Evolutionary conservation across 2,888 invertebrate genomes (phyloP).

Genomic region (Synanthedon myopaeformis): DNA sequence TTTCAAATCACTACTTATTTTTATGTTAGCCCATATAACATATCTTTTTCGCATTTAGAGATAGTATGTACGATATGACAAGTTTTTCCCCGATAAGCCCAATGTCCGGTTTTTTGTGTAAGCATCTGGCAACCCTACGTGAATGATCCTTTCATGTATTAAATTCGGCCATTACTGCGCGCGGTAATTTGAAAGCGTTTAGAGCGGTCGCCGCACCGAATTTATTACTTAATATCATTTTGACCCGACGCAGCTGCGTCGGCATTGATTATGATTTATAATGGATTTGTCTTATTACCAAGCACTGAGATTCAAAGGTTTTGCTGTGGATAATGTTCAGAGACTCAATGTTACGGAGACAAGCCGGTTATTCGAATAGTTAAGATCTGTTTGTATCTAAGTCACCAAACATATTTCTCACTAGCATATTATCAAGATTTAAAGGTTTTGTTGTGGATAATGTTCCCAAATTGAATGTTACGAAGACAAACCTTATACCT

Average conservation of each 20-base stretch:
- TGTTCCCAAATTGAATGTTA: too few relatives aligned
- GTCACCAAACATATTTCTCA: too few relatives aligned
- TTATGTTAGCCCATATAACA: too few relatives aligned
- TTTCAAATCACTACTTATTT: too few relatives aligned
- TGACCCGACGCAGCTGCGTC: slow-evolving; percentile 19
- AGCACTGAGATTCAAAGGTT: background rate
- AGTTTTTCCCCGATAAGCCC: background rate
- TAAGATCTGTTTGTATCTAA: too few relatives aligned
- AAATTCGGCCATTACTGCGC: slow-evolving; percentile 49
- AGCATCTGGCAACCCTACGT: background rate
- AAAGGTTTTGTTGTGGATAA: too few relatives aligned
- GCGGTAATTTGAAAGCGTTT: slow-evolving; percentile 50
- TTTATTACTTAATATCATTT: slow-evolving; percentile 48
- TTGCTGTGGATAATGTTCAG: background rate
- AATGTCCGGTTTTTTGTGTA: background rate
- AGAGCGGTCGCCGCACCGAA: slow-evolving; percentile 34
- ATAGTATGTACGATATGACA: background rate
- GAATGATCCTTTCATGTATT: slow-evolving; percentile 45
- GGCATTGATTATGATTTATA: slow-evolving; percentile 3
- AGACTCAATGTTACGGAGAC: too few relatives aligned
- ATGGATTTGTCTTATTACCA: background rate
- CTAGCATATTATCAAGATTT: too few relatives aligned
- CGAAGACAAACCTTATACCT: too few relatives aligned
- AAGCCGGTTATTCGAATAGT: too few relatives aligned
- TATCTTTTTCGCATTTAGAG: too few relatives aligned